Percentiles rank a stretch among this genome's conserved stretches.
Evolutionary conservation across 2,113 vertebrate genomes (phyloP).

Genomic region (Equus przewalskii): DNA sequence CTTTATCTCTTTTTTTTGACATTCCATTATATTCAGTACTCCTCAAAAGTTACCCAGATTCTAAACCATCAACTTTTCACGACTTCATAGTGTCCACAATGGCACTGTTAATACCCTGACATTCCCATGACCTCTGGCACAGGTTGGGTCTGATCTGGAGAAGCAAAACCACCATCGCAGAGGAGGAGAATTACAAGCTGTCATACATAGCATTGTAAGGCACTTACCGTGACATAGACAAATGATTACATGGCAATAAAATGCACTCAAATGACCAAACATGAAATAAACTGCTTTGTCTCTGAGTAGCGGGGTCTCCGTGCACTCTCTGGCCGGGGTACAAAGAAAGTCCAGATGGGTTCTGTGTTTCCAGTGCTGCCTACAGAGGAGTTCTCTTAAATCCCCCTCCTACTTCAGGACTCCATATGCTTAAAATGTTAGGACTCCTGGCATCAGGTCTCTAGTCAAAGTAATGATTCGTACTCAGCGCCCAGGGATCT

Average conservation of each 20-base stretch:
- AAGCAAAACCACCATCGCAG: not conserved
- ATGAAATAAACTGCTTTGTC: not conserved
- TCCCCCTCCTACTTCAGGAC: not conserved
- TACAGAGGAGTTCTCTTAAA: not conserved
- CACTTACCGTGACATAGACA: not conserved
- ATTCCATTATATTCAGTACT: not conserved
- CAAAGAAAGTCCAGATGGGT: not conserved
- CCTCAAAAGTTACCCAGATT: not conserved
- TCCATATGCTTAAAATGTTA: not conserved
- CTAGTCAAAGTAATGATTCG: not conserved
- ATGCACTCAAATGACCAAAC: not conserved
- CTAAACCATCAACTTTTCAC: slow-evolving; percentile 7
- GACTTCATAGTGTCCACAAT: not conserved
- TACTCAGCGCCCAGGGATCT: not conserved
- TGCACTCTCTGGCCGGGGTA: not conserved
- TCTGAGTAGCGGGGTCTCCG: not conserved
- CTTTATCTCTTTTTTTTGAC: not conserved
- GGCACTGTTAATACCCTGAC: not conserved
- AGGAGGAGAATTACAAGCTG: not conserved
- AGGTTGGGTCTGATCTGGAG: not conserved
- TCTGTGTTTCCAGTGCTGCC: not conserved
- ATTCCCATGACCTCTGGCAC: not conserved
- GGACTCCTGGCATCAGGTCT: not conserved
- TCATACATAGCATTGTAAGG: not conserved
- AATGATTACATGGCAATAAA: not conserved